Base-by-base conservation (phyloP, 2,797 vertebrate species). In the Galagoides demidoff region DNA sequence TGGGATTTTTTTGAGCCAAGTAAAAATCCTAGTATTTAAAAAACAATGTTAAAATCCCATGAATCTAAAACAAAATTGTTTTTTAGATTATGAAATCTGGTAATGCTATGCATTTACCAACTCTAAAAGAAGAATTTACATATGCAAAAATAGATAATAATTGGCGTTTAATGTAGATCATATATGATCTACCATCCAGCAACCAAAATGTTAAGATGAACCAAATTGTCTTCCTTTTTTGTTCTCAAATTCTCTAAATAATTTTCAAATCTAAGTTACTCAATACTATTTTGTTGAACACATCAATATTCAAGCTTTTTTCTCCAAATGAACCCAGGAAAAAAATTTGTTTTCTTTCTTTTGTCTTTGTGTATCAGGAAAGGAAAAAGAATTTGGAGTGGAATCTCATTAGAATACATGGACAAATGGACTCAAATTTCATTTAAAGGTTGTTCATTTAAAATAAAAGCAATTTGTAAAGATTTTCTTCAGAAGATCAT, bases 31-130 rank as follows among this genome's bases (percentile, higher is more conserved):
- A 37, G 55, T 82, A 52, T 88, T 92, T 95, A 45, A 45, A 85
- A 96, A 96, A 87, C 23, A 81, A 29, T 88, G 45, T 52, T 76
- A 89, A 94, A 64, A 94, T 68, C 89, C 2, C 76, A 79, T 83
- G n/a, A 85, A 39, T 92, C 23, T 63, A 55, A 91, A 92, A 85
- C 22, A 88, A 90, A 94, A 89, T 94, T 14, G 39, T 20, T 89
- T 86, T 64, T n/a, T 59, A 91, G 55, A 70, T 86, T 92, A 20
- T 91, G 5, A 91, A 96, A 39, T 84, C 5, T 89, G 49, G 25
- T n/a, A 31, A 22, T 68, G 7, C 13, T 95, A 22, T 5, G 81
- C 52, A 87, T 23, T 94, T 73, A 25, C 2, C 14, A 94, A 59
- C 2, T 19, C 61, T 87, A 70, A 74, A 52, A 93, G 19, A 79